These are phyloP conservation scores for Protophormia terraenovae DNA, from an alignment of 2,888 invertebrate genomes.

Conservation along the genomic window DNA sequence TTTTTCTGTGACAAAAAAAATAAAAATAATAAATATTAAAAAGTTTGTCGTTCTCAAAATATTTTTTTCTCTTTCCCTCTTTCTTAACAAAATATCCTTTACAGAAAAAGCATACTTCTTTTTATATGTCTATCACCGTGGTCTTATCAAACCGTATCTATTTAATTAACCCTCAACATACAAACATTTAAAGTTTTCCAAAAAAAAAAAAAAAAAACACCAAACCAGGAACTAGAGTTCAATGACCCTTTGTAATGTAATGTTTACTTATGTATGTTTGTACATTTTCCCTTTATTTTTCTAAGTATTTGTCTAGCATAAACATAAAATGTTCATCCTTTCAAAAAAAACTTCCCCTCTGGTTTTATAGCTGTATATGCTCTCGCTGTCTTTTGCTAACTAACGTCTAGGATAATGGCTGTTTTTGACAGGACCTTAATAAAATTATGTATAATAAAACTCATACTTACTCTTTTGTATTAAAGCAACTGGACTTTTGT, in stretches of 20 bases:
- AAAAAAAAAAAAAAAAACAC: neutral
- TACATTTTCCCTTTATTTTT: neutral
- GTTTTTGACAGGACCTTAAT: constrained; percentile 59
- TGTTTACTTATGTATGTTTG: neutral
- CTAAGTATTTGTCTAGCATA: constrained; percentile 17
- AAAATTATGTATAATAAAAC: constrained; percentile 21
- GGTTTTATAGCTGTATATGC: constrained; percentile 17
- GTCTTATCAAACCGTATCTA: neutral
- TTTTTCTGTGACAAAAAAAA: too few species aligned
- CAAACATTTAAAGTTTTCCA: neutral
- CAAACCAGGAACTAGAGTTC: constrained; percentile 30
- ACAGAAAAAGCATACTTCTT: too few species aligned
- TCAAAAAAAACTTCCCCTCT: constrained; percentile 41
- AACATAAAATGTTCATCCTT: too few species aligned
- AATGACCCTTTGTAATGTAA: constrained; percentile 28
- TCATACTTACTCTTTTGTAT: neutral
- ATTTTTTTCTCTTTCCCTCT: too few species aligned
- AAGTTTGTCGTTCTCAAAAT: too few species aligned
- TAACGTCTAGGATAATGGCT: neutral
- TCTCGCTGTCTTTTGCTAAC: neutral
- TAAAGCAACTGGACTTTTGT: constrained; percentile 35
- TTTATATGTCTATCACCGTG: too few species aligned
- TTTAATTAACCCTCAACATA: neutral
- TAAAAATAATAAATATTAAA: too few species aligned
- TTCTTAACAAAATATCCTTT: too few species aligned